Evolutionary conservation across 2,797 vertebrate genomes (phyloP).

Genomic region (Myotis pilosus): DNA sequence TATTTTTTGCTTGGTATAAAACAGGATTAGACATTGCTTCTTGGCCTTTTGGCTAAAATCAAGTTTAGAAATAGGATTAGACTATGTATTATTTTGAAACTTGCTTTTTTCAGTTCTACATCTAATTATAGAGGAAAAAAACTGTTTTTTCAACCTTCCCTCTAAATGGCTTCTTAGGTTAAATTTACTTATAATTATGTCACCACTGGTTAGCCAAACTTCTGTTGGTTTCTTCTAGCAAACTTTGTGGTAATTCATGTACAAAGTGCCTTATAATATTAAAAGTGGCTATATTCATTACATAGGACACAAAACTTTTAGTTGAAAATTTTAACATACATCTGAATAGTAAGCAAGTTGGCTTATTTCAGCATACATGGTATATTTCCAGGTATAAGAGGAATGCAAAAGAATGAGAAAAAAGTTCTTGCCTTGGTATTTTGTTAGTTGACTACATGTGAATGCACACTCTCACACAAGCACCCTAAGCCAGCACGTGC

Average conservation of each 20-base stretch:
- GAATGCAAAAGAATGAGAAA: not conserved
- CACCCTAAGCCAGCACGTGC: not conserved
- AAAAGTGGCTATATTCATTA: not conserved
- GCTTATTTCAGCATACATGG: not conserved
- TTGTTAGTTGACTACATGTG: not conserved
- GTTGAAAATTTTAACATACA: constrained; percentile 5
- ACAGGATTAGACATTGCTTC: not conserved
- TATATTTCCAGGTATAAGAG: not conserved
- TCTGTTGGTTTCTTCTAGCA: constrained; percentile 10
- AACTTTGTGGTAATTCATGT: not conserved
- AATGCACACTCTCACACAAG: not conserved
- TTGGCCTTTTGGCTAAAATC: not conserved
- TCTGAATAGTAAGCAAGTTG: not conserved
- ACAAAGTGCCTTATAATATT: not conserved
- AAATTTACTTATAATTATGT: constrained; percentile 22
- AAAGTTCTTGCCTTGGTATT: not conserved
- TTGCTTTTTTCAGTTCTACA: not conserved
- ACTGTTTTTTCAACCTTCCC: not conserved
- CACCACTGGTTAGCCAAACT: not conserved
- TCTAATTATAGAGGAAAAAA: not conserved
- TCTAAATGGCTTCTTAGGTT: not conserved
- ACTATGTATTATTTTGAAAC: not conserved
- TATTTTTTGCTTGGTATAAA: not conserved
- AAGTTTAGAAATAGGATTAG: not conserved
- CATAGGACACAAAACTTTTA: not conserved